Evolutionary conservation across 2,888 invertebrate species (phyloP), one percentile per base, ranked within the genome.

Genomic region (Vesta saturnalis): DNA sequence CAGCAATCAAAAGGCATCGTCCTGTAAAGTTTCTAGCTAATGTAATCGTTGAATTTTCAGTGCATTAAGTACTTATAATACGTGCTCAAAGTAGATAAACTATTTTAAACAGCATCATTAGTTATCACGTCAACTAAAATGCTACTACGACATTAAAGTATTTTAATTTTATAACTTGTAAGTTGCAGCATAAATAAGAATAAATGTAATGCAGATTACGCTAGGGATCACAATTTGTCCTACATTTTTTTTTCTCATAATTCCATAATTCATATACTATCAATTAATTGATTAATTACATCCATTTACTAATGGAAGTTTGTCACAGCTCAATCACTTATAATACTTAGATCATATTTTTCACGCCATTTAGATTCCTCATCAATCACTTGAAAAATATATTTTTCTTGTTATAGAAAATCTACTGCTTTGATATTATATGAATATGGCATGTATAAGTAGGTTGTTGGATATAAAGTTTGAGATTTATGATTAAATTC

Each of bases 401-500:
- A 39, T 39, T 39, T 39, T 39, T n/a, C n/a, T 39, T n/a, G 12
- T 39, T 39, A n/a, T 23, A 23, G 8, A 23, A 23, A 12, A 39
- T 39, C 12, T n/a, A n/a, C 39, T 8, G 39, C 39, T 8, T 39
- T 39, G n/a, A 39, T 12, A 39, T 6, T 39, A 39, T n/a, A 39
- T 8, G 39, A 39, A 39, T 3, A 39, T 39, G 39, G 39, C 8
- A 39, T 39, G 39, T n/a, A 39, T 39, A 39, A 39, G 8, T 23
- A 8, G 8, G 39, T 39, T 39, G 39, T 39, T 39, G n/a, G 39
- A n/a, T 39, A n/a, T 39, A 4, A 39, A 8, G 39, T 39, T 39
- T 30, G 39, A 39, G 39, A 39, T 39, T 39, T 39, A 39, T 39
- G 39, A 39, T 39, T n/a, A 39, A 39, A 39, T 39, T 39, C 39